Conservation (phyloP, 2,113 vertebrate genomes). For the Chlorocebus sabaeus region DNA sequence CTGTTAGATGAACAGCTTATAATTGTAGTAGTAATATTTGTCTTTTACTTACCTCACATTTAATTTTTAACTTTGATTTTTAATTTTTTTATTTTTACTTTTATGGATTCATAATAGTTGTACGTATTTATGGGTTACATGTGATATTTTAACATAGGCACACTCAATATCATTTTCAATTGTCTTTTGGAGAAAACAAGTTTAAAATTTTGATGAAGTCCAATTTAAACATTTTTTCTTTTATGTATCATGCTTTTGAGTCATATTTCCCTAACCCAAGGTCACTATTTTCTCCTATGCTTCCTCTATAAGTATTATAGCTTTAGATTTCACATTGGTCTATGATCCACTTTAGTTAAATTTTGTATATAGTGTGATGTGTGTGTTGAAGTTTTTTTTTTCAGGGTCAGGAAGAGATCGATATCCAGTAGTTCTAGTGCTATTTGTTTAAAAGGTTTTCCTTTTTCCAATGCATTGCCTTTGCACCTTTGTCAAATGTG, state of each 20-base stretch:
- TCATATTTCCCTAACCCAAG: neutral
- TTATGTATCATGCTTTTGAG: neutral
- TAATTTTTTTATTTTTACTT: neutral
- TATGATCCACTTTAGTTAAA: neutral
- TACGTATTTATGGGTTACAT: neutral
- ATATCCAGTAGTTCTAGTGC: neutral
- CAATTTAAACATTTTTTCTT: neutral
- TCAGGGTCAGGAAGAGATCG: too few relatives aligned
- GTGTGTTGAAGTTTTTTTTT: neutral
- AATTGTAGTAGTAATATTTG: constrained; percentile 35
- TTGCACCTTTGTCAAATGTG: neutral
- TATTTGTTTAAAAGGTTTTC: neutral
- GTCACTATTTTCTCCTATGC: neutral
- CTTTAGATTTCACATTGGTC: neutral
- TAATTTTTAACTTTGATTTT: constrained; percentile 37
- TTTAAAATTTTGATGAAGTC: neutral
- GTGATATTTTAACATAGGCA: neutral
- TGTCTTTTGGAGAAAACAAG: neutral
- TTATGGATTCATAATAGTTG: neutral
- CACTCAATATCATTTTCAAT: neutral
- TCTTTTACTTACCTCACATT: neutral
- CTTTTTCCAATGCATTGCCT: neutral
- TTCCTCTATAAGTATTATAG: neutral
- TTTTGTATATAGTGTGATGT: neutral
- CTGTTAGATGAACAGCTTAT: constrained; percentile 45